Base-by-base conservation (phyloP, 2,113 vertebrate genomes). In the Sporophila hypoxantha region DNA sequence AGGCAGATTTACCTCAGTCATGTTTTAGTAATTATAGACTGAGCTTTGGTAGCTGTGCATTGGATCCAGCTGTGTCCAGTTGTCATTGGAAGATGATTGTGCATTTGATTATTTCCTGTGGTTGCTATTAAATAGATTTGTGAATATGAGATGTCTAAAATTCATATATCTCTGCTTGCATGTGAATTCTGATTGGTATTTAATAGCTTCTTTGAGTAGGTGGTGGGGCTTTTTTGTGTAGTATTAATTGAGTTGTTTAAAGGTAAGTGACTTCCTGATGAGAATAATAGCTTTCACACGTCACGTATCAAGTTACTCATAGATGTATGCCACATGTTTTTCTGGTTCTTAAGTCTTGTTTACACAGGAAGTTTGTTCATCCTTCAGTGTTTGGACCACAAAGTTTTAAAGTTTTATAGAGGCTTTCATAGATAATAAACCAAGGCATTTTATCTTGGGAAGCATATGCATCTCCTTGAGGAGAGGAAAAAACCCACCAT, bases 321-420 rank as follows among this genome's bases (percentile, higher is more conserved):
- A 67, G 60, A 71, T 39, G 78, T 74, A 65, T 64, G 30, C 44
- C 16, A 53, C 76, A 71, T 26, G 23, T 81, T 86, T 93, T 93
- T 93, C 80, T 81, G 17, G 66, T 78, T 92, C 57, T 83, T 85
- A 75, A 34, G 57, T 83, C 74, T 80, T 90, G 34, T 88, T 92
- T 92, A 42, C 64, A 47, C 17, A 46, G 68, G 49, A 88, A 83
- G 76, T 37, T 62, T 73, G 46, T 75, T 93, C 66, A 75, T 81
- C 53, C 34, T 65, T 81, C n/a, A 53, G 30, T 85, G 19, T 60
- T 85, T 88, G 59, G 17, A 78, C 62, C 44, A 67, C 62, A 86
- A 57, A 6, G 3, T 9, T 83, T 91, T 92, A 41, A 65, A 71
- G 29, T 81, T 77, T 47, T 64, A 11, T 85, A 61, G 41, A 85